Evolutionary conservation across 2,113 vertebrate genomes (phyloP), one percentile per base, ranked within the genome.

Genomic region (Thryonomys swinderianus): DNA sequence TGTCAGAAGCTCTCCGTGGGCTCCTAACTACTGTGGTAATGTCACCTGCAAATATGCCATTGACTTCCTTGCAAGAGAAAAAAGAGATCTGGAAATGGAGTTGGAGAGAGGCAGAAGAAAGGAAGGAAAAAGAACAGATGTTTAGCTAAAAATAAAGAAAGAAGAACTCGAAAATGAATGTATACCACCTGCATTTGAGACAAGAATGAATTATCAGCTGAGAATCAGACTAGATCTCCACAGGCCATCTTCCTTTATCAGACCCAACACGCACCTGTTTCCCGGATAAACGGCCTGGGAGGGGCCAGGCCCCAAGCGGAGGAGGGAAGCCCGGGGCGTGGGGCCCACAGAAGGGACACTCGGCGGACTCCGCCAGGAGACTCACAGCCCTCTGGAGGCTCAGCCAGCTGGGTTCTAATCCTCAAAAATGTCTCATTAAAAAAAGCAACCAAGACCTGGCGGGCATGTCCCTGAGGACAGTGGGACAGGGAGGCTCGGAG

Each of bases 391-490:
- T 80, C 51, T 1, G 37, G 0, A 30, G 55, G 88, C 34, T 42
- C 92, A 30, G 73, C 59, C 42, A 92, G 37, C 71, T 82, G 92
- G 91, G 82, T 5, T 0, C 83, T 93, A 34, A 61, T 64, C 91
- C 86, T 95, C 37, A 34, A 59, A 87, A 91, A 81, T 8, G n/a
- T 51, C 48, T 78, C 48, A 34, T 53, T 90, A n/a, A 0, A 42
- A 40, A 59, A 64, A 34, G 64, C 4, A 82, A 57, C 17, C 30
- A 1, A 62, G 20, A 32, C 25, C 57, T 2, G 53, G 51, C 94
- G 74, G n/a, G 17, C 34, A 16, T 73, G 96, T 18, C 20, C 34
- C 90, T 90, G 21, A 53, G 64, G 20, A 23, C 59, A 89, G 51
- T 59, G 27, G 34, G 18, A 40, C 2, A 25, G 42, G 42, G 27